A percentile compares a stretch with the other conserved stretches of the same genome.
These are phyloP conservation scores for Diplodus puntazzo DNA, from an alignment of 2,797 vertebrate genomes.

Conservation along the genomic window DNA sequence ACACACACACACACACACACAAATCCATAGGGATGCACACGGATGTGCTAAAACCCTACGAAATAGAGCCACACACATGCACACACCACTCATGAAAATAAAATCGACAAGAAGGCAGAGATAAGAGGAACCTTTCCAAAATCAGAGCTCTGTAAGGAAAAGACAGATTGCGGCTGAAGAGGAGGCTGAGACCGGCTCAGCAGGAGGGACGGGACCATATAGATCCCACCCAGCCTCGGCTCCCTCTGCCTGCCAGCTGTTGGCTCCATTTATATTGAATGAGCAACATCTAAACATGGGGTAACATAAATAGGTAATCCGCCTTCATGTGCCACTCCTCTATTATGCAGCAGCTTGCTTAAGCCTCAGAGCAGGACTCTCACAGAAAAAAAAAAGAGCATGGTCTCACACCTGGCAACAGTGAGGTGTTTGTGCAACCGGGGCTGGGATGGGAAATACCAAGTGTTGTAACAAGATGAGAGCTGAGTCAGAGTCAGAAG, in stretches of 20 bases:
- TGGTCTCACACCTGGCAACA: slow-evolving; percentile 39
- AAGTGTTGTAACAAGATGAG: slow-evolving; percentile 1
- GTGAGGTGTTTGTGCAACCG: slow-evolving; percentile 43
- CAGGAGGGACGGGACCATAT: slow-evolving; percentile 54
- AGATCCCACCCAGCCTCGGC: slow-evolving; percentile 43
- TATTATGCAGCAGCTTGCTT: slow-evolving; percentile 69
- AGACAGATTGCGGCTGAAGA: slow-evolving; percentile 65
- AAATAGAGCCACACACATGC: slow-evolving; percentile 41
- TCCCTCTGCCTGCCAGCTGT: slow-evolving; percentile 70
- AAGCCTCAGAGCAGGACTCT: slow-evolving; percentile 42
- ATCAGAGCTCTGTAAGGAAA: slow-evolving; percentile 70
- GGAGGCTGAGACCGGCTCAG: slow-evolving; percentile 61
- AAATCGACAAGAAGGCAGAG: slow-evolving; percentile 56
- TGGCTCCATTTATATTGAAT: slow-evolving; percentile 82
- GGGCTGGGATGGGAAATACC: slow-evolving; percentile 19
- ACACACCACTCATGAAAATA: slow-evolving; percentile 52
- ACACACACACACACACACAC: slow-evolving; percentile 41
- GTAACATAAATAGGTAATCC: slow-evolving; percentile 81
- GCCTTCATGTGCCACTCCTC: slow-evolving; percentile 66
- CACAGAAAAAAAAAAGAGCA: slow-evolving; percentile 20
- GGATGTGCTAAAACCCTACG: slow-evolving; percentile 67
- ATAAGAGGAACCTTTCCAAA: slow-evolving; percentile 68
- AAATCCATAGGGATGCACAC: slow-evolving; percentile 60
- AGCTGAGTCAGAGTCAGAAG: slow-evolving; percentile 3
- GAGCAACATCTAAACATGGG: slow-evolving; percentile 81